Evolutionary conservation across 2,113 vertebrate genomes (phyloP).

Genomic region (Oenanthe melanoleuca): DNA sequence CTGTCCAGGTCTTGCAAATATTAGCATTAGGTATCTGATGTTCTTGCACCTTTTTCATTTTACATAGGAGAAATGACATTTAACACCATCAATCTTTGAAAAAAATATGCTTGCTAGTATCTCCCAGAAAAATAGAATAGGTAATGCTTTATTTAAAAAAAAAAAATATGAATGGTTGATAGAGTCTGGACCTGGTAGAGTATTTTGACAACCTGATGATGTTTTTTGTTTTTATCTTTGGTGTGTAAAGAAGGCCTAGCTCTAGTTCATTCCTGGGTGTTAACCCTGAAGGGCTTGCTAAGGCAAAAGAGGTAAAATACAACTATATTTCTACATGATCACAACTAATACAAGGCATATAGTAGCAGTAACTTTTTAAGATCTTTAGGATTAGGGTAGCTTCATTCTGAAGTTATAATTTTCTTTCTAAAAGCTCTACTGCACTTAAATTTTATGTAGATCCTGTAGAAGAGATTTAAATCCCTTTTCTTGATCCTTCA

Average conservation of each 20-base stretch:
- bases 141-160: not conserved
- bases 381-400: not conserved
- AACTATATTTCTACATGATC: rapidly evolving
- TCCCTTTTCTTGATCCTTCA: not conserved
- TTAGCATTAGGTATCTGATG: not conserved
- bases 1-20: not conserved
- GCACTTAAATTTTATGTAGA: not conserved
- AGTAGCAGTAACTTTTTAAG: not conserved
- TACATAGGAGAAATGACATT: not conserved
- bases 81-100: not conserved
- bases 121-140: not conserved
- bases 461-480: not conserved
- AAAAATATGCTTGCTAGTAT: not conserved
- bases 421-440: not conserved
- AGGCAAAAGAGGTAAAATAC: not conserved
- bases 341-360: no score
- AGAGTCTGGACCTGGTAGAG: not conserved
- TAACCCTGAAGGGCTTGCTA: not conserved
- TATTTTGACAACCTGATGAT: not conserved
- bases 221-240: rapidly evolving
- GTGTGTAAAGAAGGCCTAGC: not conserved
- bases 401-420: not conserved
- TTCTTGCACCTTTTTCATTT: not conserved
- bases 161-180: not conserved
- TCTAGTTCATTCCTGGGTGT: not conserved